Percentiles rank a stretch among this genome's conserved stretches.
Conservation (phyloP, 2,797 vertebrate genomes). For the Knipowitschia caucasica region DNA sequence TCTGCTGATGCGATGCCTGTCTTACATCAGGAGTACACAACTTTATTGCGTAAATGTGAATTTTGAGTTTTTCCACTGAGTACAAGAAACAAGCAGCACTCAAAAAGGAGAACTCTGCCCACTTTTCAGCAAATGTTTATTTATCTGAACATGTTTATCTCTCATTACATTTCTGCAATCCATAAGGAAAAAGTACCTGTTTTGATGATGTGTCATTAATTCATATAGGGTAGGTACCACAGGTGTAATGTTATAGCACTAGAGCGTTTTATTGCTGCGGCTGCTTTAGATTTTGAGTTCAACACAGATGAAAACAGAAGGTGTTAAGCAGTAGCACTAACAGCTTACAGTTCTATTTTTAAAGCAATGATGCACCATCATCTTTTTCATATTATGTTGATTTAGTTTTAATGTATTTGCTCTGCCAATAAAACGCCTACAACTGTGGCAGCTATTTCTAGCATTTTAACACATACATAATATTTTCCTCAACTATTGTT, state of each 20-base stretch:
- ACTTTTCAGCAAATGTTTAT: too few relatives aligned
- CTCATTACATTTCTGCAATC: too few relatives aligned
- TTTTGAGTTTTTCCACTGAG: too few relatives aligned
- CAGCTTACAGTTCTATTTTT: constrained; percentile 3
- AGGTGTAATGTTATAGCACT: background rate
- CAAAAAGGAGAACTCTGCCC: too few relatives aligned
- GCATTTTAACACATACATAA: constrained; percentile 1
- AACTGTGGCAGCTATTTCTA: background rate
- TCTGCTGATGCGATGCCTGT: too few relatives aligned
- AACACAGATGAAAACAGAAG: background rate
- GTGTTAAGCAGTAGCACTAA: background rate
- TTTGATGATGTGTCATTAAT: too few relatives aligned
- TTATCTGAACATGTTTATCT: too few relatives aligned
- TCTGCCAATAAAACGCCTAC: background rate
- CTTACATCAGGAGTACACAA: too few relatives aligned
- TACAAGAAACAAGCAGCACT: too few relatives aligned
- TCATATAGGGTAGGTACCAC: too few relatives aligned
- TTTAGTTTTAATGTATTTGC: constrained; percentile 3
- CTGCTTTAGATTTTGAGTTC: background rate
- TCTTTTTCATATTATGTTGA: constrained; percentile 5
- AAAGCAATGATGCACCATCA: background rate
- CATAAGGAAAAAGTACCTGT: too few relatives aligned
- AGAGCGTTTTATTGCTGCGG: background rate
- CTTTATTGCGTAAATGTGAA: too few relatives aligned
- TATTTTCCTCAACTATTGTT: constrained; percentile 1